Conservation (phyloP, 2,113 vertebrate species). For the Progne subis region DNA sequence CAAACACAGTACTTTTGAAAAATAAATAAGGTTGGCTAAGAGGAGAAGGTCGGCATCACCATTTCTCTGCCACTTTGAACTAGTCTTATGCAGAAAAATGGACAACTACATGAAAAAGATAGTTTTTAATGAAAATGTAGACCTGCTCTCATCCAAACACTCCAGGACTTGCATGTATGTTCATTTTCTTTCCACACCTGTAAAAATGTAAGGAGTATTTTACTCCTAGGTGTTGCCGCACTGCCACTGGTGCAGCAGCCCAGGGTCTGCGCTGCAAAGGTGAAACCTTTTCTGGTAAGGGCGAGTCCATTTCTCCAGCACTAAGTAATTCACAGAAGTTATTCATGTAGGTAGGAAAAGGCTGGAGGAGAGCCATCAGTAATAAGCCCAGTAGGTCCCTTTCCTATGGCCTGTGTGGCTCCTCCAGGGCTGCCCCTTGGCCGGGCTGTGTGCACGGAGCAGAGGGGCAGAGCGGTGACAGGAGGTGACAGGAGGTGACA, state of each 20-base stretch:
- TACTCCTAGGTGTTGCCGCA: background rate
- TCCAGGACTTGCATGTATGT: background rate
- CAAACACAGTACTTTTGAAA: background rate
- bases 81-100: background rate
- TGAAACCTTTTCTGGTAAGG: background rate
- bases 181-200: background rate
- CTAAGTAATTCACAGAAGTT: background rate
- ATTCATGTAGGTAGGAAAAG: background rate
- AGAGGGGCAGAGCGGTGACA: background rate
- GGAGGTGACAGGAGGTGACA: background rate
- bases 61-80: background rate
- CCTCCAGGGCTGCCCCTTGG: background rate
- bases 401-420: accelerated
- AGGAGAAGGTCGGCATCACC: background rate
- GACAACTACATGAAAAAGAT: background rate
- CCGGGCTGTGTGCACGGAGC: background rate
- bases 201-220: background rate
- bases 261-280: background rate
- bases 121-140: background rate
- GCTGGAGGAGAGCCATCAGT: background rate
- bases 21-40: background rate
- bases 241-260: background rate
- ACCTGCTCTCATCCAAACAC: background rate
- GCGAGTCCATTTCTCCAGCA: background rate
- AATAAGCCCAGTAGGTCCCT: accelerated